Evolutionary conservation across 1,140 invertebrate species (phyloP), one percentile per base, ranked within the genome.

Genomic region (Potamilus streckersoni): DNA sequence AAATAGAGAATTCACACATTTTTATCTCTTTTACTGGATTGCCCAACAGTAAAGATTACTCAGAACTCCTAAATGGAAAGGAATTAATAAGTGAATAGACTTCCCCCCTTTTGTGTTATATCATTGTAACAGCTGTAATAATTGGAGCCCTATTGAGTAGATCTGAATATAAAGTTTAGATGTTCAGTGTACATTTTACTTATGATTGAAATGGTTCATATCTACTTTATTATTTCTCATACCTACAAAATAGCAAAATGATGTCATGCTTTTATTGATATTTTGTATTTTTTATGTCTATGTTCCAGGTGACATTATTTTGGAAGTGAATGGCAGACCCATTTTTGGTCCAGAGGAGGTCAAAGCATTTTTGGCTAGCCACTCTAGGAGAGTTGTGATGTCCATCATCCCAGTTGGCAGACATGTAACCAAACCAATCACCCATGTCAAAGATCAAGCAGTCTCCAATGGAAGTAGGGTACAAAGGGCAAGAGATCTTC

Each of bases 231-330:
- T 6, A 49, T 49, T 49, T 49, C 38, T 49, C 38, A 49, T 49
- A 49, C 38, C 6, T 49, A 6, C 23, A 49, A 49, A 49, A 49
- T 11, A 49, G 38, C 38, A 49, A 6, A 49, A 8, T 6, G 38
- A 49, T 49, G 6, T 49, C 4, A 6, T 49, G 6, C 38, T 49
- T 6, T 11, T 49, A 49, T 49, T 49, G 38, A 49, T 49, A 49
- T 49, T 49, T 11, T 49, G 38, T 11, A 49, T 49, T 49, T 4
- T 49, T 11, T 49, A 8, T 49, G 11, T 49, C 5, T 69, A 23
- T 74, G n/a, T 78, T 70, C 8, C 56, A 89, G 88, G 86, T 78
- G 88, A 89, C 78, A 80, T 89, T 17, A 84, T 89, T 58, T 70
- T 89, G 56, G 84, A 87, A 62, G 84, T 84, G 6, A 88, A 87